Evolutionary conservation across 2,888 invertebrate species (phyloP).

Genomic region (Alentia gelatinosa): DNA sequence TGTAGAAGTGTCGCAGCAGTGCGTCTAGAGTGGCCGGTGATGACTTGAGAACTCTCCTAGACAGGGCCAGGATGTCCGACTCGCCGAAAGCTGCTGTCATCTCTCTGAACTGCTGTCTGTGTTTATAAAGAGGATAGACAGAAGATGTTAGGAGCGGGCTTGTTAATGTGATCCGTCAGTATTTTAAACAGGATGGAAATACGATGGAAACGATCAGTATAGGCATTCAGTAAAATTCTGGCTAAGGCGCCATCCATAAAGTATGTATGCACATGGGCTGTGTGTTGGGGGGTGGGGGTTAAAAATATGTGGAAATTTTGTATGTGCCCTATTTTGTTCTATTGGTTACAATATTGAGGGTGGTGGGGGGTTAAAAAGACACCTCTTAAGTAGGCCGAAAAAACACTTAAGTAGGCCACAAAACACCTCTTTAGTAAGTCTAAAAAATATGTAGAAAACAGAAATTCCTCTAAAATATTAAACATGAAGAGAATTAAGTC

Average conservation of each 20-base stretch:
- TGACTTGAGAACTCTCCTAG: neutral
- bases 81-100: neutral
- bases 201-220: too few species aligned
- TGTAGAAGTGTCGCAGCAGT: constrained; percentile 11
- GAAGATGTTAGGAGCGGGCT: neutral
- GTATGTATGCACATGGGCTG: too few species aligned
- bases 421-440: neutral
- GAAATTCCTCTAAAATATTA: too few species aligned
- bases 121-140: neutral
- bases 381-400: neutral
- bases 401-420: neutral
- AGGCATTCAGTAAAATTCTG: too few species aligned
- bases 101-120: constrained; percentile 35
- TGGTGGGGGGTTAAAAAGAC: neutral
- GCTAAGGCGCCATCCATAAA: too few species aligned
- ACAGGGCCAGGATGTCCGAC: neutral
- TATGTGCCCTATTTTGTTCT: too few species aligned
- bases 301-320: too few species aligned
- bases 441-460: too few species aligned
- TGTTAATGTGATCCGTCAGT: neutral
- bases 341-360: too few species aligned
- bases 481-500: too few species aligned
- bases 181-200: too few species aligned
- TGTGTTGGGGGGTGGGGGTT: too few species aligned
- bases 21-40: neutral